A percentile compares a stretch with the other conserved stretches of the same genome.
Conservation (phyloP, 2,888 invertebrate genomes). For the Nomada hirtipes region DNA sequence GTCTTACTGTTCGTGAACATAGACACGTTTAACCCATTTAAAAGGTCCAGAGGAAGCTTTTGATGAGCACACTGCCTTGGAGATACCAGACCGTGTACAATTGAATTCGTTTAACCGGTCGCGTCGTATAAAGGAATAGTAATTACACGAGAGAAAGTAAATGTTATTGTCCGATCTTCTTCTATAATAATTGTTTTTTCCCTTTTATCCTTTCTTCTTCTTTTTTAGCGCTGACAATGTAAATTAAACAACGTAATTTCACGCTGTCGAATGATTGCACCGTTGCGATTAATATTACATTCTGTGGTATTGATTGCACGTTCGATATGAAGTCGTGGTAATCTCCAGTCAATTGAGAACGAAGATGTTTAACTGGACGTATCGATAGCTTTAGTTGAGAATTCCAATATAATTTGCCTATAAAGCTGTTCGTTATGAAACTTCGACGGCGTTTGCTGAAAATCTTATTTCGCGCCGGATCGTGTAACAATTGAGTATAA, state of each 20-base stretch:
- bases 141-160: slow-evolving; percentile 28
- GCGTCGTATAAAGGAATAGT: slow-evolving; percentile 13
- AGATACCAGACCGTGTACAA: slow-evolving; percentile 18
- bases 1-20: not conserved
- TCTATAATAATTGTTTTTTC: not conserved
- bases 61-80: slow-evolving; percentile 6
- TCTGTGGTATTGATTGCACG: not conserved
- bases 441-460: not conserved
- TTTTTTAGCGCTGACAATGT: not conserved
- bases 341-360: not conserved
- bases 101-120: slow-evolving; percentile 28
- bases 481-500: too few relatives aligned
- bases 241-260: slow-evolving; percentile 1
- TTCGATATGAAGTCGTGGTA: not conserved
- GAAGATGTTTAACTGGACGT: not conserved
- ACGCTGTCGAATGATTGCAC: not conserved
- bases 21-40: slow-evolving; percentile 23
- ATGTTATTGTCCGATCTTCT: not conserved
- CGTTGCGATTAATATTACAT: not conserved
- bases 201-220: too few relatives aligned
- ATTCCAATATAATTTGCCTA: not conserved
- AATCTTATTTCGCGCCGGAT: not conserved
- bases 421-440: not conserved
- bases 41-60: slow-evolving; percentile 29
- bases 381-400: not conserved